Evolutionary conservation across 2,888 invertebrate genomes (phyloP).

Genomic region (Aphodius sticticus): DNA sequence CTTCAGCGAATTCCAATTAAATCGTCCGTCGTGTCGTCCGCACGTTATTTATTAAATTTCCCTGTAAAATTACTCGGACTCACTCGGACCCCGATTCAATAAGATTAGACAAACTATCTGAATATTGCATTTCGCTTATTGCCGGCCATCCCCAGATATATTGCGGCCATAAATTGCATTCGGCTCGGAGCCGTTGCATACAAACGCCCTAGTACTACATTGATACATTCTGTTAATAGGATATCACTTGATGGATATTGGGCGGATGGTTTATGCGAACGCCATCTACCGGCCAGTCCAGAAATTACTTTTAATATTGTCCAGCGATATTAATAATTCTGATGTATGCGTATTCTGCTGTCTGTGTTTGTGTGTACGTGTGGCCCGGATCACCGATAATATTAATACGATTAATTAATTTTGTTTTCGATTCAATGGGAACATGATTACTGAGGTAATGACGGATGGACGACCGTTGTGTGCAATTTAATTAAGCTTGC

Average conservation of each 20-base stretch:
- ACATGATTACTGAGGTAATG: neutral
- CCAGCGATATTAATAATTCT: conserved; percentile 20
- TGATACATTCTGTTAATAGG: conserved; percentile 33
- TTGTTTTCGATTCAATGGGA: conserved; percentile 12
- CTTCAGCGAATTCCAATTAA: neutral
- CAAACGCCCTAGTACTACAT: conserved; percentile 24
- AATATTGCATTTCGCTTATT: conserved; percentile 30
- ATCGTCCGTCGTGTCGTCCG: neutral
- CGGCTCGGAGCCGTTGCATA: conserved; percentile 22
- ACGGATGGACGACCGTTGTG: neutral
- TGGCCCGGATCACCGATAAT: conserved; percentile 8
- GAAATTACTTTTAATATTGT: conserved; percentile 26
- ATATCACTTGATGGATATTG: conserved; percentile 33
- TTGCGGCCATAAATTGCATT: conserved; percentile 32
- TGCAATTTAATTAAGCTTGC: neutral
- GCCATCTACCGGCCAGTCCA: conserved; percentile 13
- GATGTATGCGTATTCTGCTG: neutral
- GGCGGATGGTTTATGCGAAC: conserved; percentile 22
- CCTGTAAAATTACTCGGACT: neutral
- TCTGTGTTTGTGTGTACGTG: neutral
- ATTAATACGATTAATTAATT: conserved; percentile 26
- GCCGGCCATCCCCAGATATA: conserved; percentile 28
- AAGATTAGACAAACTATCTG: conserved; percentile 33
- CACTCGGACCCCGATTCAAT: conserved; percentile 14
- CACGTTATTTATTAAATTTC: conserved; percentile 6